A percentile compares a stretch with the other conserved stretches of the same genome.
These are phyloP conservation scores for Vombatus ursinus DNA, from an alignment of 2,113 vertebrate species.

Conservation along the genomic window DNA sequence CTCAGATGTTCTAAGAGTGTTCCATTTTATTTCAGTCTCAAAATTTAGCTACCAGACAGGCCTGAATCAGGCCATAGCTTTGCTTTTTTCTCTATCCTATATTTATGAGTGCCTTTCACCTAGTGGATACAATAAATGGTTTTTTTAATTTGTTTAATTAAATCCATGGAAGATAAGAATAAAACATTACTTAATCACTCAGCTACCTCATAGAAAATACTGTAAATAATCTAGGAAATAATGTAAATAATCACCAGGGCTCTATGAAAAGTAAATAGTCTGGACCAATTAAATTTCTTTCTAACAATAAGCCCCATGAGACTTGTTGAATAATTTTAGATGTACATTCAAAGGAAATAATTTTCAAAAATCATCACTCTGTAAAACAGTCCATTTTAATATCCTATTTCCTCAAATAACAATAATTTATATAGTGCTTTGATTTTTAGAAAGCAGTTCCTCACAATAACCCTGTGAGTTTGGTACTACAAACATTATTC, in stretches of 20 bases:
- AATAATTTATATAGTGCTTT: not conserved
- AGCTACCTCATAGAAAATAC: conserved; percentile 6
- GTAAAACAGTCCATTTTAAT: not conserved
- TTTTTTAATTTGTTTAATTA: not conserved
- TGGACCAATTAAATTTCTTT: conserved; percentile 26
- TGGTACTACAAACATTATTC: not conserved
- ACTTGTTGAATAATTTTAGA: not conserved
- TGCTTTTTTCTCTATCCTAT: not conserved
- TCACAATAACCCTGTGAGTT: not conserved
- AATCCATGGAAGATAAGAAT: conserved; percentile 1
- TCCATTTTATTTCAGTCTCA: not conserved
- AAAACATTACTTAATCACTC: conserved; percentile 40
- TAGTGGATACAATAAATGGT: not conserved
- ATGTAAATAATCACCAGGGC: conserved; percentile 50
- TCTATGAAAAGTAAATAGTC: conserved; percentile 7
- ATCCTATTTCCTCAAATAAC: not conserved
- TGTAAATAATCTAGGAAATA: not conserved
- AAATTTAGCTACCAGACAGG: not conserved
- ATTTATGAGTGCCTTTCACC: not conserved
- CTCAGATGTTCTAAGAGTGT: not conserved
- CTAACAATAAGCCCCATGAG: not conserved
- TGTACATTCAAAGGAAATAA: conserved; percentile 23
- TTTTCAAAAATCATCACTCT: not conserved
- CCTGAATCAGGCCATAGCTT: not conserved
- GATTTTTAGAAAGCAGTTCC: not conserved